phyloP scores from a whole-genome alignment of 2,888 invertebrate species.

The Erpobdella octoculata region DNA sequence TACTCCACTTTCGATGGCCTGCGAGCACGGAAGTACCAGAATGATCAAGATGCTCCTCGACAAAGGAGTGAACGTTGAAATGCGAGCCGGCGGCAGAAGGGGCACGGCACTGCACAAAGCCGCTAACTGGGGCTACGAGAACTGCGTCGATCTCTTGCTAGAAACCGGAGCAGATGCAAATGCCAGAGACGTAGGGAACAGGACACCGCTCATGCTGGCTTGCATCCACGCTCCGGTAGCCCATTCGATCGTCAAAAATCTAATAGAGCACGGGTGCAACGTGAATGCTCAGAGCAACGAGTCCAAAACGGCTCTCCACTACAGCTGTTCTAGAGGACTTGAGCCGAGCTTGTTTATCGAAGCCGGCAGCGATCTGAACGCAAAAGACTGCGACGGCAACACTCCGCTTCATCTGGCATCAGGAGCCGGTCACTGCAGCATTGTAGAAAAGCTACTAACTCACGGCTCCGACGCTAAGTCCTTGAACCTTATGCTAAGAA shows the following conservation, averaged over 20 bases:
- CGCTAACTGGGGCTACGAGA: conserved; percentile 35
- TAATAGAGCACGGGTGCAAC: conserved; percentile 30
- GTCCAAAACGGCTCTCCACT: conserved; percentile 33
- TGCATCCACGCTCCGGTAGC: conserved; percentile 32
- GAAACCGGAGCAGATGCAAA: conserved; percentile 24
- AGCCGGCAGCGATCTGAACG: conserved; percentile 45
- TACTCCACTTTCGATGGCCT: conserved; percentile 33
- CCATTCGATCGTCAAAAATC: conserved; percentile 25
- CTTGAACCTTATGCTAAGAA: conserved; percentile 26
- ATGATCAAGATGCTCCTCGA: conserved; percentile 30
- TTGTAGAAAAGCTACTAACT: conserved; percentile 24
- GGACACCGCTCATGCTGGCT: conserved; percentile 35
- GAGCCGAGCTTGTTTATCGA: conserved; percentile 41
- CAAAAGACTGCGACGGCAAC: conserved; percentile 47
- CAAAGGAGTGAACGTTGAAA: conserved; percentile 28
- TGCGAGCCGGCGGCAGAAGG: conserved; percentile 1
- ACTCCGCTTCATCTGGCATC: conserved; percentile 45
- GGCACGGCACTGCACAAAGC: conserved; percentile 35
- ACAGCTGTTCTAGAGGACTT: conserved; percentile 30
- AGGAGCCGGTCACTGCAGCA: conserved; percentile 25
- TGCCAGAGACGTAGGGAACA: conserved; percentile 32
- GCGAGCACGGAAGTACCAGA: conserved; percentile 29
- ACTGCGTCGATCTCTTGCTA: conserved; percentile 31
- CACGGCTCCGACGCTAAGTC: conserved; percentile 29
- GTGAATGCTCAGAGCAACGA: conserved; percentile 32